These are phyloP conservation scores for Cossypha caffra DNA, from an alignment of 2,797 vertebrate species.

Conservation along the genomic window DNA sequence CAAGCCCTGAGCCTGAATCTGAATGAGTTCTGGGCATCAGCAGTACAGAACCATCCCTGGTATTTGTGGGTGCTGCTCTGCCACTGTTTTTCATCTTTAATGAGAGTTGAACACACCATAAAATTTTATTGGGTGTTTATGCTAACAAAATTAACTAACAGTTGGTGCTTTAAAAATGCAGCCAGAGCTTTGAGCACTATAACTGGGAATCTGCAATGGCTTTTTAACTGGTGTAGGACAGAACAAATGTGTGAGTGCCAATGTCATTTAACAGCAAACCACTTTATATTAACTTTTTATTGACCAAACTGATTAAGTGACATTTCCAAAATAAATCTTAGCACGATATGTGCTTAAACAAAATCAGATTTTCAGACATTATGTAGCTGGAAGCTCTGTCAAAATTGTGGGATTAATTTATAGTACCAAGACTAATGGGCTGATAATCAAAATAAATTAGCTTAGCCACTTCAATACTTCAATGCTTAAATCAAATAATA, in stretches of 20 bases:
- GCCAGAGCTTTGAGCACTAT: not conserved
- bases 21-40: not conserved
- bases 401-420: conserved; percentile 6
- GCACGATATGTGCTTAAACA: not conserved
- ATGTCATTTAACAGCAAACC: not conserved
- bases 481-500: not conserved
- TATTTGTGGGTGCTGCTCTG: conserved; percentile 13
- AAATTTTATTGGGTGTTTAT: conserved; percentile 62
- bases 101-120: conserved; percentile 36
- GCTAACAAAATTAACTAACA: conserved; percentile 61
- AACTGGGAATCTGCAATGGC: conserved; percentile 6
- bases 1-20: not conserved
- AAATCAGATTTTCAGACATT: not conserved
- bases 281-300: conserved; percentile 5
- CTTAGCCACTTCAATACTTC: not conserved
- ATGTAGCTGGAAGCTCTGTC: not conserved
- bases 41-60: not conserved
- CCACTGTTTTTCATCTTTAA: conserved; percentile 55
- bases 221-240: conserved; percentile 33
- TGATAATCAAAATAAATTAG: conserved; percentile 36
- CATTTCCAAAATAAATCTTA: not conserved
- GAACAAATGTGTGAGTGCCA: not conserved
- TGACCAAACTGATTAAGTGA: not conserved
- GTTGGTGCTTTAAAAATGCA: conserved; percentile 39
- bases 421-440: not conserved